phyloP scores from a whole-genome alignment of 2,113 vertebrate genomes.

The Thalassarche chlororhynchos region DNA sequence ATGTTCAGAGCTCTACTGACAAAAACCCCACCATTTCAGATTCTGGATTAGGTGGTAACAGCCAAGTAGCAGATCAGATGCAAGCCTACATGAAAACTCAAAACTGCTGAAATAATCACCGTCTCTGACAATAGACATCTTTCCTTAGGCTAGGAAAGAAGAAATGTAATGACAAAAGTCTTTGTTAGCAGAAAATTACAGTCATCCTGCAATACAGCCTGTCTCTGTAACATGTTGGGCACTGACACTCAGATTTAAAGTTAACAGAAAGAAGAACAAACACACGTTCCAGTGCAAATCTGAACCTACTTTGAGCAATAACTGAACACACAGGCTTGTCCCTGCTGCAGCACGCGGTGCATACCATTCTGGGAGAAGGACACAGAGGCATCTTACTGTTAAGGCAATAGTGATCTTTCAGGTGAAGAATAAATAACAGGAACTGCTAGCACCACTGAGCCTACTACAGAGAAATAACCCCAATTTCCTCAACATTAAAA shows the following conservation, averaged over 20 bases:
- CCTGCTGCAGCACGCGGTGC: not conserved
- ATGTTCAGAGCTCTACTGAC: not conserved
- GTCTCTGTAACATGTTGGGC: not conserved
- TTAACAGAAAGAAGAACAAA: not conserved
- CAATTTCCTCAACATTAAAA: not conserved
- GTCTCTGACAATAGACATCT: not conserved
- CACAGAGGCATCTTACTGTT: not conserved
- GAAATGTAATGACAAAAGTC: not conserved
- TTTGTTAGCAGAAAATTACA: not conserved
- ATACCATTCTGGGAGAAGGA: not conserved
- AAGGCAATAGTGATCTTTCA: not conserved
- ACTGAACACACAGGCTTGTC: not conserved
- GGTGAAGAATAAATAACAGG: not conserved
- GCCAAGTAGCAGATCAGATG: not conserved
- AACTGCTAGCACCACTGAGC: not conserved
- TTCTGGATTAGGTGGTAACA: not conserved
- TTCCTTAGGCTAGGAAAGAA: not conserved
- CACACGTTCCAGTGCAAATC: not conserved
- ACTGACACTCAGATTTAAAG: not conserved
- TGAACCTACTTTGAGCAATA: not conserved
- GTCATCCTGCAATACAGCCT: not conserved
- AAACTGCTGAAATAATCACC: not conserved
- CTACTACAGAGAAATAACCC: not conserved
- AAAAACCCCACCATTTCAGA: not conserved
- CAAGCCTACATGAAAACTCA: not conserved